Evolutionary conservation across 1,140 invertebrate genomes (phyloP), one percentile per base, ranked within the genome.

Genomic region (Euschistus heros): DNA sequence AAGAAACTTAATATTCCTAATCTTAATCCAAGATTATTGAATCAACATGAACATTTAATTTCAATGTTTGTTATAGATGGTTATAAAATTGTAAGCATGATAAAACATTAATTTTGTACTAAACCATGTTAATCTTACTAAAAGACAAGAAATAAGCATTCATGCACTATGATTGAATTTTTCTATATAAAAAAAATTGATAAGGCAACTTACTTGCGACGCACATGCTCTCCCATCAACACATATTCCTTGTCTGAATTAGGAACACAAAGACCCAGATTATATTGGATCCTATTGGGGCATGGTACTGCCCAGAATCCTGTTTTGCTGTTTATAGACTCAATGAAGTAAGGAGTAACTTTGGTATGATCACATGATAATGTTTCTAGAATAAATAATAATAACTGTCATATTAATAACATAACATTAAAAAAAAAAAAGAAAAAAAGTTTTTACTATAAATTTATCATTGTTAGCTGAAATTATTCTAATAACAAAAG

Each of bases 361-460:
- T 89, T 91, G 8, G 88, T 91, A 72, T 91, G 89, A 75, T 91
- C 89, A 75, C 89, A 91, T 20, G 89, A 88, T 65, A 91, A 75
- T 0, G 88, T 90, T 80, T 89, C 88, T 91, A 74, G 26, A 78
- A 79, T 63, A 64, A 1, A 37, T 1, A 4, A 37, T 37, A 37
- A 37, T 30, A 30, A 2, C 2, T 30, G 27, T 30, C 27, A 62
- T 5, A 13, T 26, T 26, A 15, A 26, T 17, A 37, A n/a, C n/a
- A n/a, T n/a, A n/a, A n/a, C n/a, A n/a, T n/a, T n/a, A 52, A 52
- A 52, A 18, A 52, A 52, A 52, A 44, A 44, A 44, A 44, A 44
- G 17, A 44, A 44, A 44, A 44, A 44, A 44, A 10, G 42, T 10
- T 10, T 44, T 44, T 44, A 17, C 7, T 44, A n/a, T n/a, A n/a